Evolutionary conservation across 2,113 vertebrate genomes (phyloP), one percentile per base, ranked within the genome.

Genomic region (Aspiorhynchus laticeps): DNA sequence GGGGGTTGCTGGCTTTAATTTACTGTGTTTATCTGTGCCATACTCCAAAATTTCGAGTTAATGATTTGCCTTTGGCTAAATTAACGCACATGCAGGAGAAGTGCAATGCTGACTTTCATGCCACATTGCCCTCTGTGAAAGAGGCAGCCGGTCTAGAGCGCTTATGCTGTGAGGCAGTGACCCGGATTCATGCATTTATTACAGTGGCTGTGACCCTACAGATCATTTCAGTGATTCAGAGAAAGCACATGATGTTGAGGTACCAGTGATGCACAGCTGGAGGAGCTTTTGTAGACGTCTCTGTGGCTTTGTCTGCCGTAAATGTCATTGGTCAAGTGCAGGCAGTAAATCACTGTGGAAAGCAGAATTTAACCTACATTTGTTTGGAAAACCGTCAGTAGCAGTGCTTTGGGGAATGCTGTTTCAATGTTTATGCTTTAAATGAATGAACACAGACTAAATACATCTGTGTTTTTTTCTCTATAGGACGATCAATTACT

Each of bases 401-500:
- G 74, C 41, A 9, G 74, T 12, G 12, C 74, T 76, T 76, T 46
- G n/a, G 41, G 73, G 73, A 48, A 46, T 76, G 74, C 1, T 28
- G 24, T 48, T 74, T n/a, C 21, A n/a, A 41, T 12, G 71, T 73
- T 73, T 38, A 38, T 46, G 38, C 41, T 46, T 76, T 46, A 15
- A 75, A 43, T 46, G 73, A 12, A 43, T 75, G 24, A 15, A 5
- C 73, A 26, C 73, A 17, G 41, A 76, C n/a, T 76, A 76, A 53
- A 78, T 12, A 53, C 12, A 31, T 21, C 1, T 43, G 8, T 28
- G 43, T 81, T 59, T 61, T 59, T 61, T 15, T 43, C 26, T 33
- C 38, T 33, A n/a, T 77, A 99, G 98, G 97, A 99, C 91, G 93
- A 95, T 0, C 97, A 99, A 91, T 92, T 99, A 91, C 2, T 93